phyloP scores from a whole-genome alignment of 1,140 invertebrate genomes.

The Oncopodura yosiiana region DNA sequence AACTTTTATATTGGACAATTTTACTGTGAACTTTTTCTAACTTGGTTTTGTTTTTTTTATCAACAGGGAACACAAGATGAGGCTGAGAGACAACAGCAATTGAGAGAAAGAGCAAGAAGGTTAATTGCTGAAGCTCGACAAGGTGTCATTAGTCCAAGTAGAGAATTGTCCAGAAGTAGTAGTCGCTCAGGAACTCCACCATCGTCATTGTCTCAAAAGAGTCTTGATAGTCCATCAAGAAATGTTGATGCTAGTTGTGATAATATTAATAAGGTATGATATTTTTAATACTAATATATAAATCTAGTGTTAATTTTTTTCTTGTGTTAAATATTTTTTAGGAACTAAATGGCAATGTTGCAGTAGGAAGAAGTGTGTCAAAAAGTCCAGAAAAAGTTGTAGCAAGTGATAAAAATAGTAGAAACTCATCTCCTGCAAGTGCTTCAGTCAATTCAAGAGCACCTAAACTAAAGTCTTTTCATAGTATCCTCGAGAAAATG shows the following conservation, averaged over 20 bases:
- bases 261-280: slow-evolving; percentile 28
- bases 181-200: slow-evolving; percentile 31
- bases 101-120: slow-evolving; percentile 74
- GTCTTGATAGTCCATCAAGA: slow-evolving; percentile 26
- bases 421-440: slow-evolving; percentile 8
- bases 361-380: slow-evolving; percentile 2
- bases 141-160: slow-evolving; percentile 42
- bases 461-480: slow-evolving; percentile 31
- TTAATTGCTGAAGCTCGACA: slow-evolving; percentile 79
- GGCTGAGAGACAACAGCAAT: slow-evolving; percentile 70
- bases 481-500: slow-evolving; percentile 32
- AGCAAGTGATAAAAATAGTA: slow-evolving; percentile 12
- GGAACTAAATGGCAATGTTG: slow-evolving; percentile 36
- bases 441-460: slow-evolving; percentile 15
- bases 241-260: slow-evolving; percentile 30
- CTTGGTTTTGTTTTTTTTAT: slow-evolving; percentile 15
- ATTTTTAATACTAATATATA: slow-evolving; percentile 2
- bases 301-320: background rate
- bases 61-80: too few relatives aligned
- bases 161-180: slow-evolving; percentile 30
- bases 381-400: slow-evolving; percentile 6
- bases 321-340: slow-evolving; percentile 22
- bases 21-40: too few relatives aligned
- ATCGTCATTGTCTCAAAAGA: slow-evolving; percentile 18
- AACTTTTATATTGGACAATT: slow-evolving; percentile 10